These are phyloP conservation scores for Typhlichthys eigenmanni DNA, from an alignment of 2,797 vertebrate genomes.

Conservation along the genomic window DNA sequence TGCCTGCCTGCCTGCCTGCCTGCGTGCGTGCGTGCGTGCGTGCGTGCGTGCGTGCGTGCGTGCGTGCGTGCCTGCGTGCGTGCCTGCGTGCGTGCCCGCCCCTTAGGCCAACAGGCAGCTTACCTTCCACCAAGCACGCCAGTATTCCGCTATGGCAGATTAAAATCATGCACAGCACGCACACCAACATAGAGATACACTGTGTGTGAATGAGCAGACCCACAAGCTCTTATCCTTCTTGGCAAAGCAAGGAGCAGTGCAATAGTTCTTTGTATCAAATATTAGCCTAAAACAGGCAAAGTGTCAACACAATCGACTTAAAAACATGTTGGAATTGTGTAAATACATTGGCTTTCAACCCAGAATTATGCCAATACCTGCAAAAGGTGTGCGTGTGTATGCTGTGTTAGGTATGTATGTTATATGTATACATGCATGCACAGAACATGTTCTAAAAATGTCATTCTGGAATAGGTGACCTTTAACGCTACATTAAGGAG, in stretches of 20 bases:
- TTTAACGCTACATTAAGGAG: conserved; percentile 42
- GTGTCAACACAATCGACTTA: no score
- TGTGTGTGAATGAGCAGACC: background rate
- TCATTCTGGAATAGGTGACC: conserved; percentile 46
- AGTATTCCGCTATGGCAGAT: conserved; percentile 31
- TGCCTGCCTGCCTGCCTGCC: no score
- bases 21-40: background rate
- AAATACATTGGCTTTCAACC: background rate
- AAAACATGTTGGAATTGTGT: no score
- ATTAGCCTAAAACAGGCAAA: no score
- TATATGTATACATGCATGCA: background rate
- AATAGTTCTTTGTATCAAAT: no score
- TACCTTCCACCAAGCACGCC: conserved; percentile 51
- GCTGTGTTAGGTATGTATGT: background rate
- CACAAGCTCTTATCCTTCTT: background rate
- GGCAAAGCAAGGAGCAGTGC: no score
- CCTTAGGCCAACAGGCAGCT: conserved; percentile 53
- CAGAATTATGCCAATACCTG: background rate
- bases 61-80: background rate
- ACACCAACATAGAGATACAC: background rate
- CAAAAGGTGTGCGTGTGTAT: conserved; percentile 41
- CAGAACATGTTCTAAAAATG: conserved; percentile 42
- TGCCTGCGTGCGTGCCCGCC: conserved; percentile 19
- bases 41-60: conserved; percentile 12
- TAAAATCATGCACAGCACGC: conserved; percentile 6